Percentiles rank a stretch among this genome's conserved stretches.
phyloP scores from a whole-genome alignment of 1,140 invertebrate genomes.

The Drosophila sproati region DNA sequence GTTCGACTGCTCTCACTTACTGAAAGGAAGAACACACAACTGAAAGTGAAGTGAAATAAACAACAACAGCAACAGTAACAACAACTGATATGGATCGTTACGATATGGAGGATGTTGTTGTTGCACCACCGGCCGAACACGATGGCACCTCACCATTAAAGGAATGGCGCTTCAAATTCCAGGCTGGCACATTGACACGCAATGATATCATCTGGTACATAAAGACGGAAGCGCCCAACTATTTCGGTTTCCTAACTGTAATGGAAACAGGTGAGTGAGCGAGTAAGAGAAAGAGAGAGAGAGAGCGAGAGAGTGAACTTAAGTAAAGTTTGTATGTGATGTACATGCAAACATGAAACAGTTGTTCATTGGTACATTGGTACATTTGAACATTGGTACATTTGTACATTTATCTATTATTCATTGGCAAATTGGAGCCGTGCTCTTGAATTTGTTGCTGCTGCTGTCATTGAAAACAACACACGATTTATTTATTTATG shows the following conservation, averaged over 20 bases:
- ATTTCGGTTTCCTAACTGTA: slow-evolving; percentile 70
- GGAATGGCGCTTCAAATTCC: slow-evolving; percentile 78
- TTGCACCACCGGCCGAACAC: slow-evolving; percentile 63
- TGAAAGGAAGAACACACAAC: not conserved
- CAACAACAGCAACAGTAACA: slow-evolving; percentile 8
- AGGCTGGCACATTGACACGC: slow-evolving; percentile 65
- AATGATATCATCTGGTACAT: slow-evolving; percentile 76
- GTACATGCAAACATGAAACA: too few relatives aligned
- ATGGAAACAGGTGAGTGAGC: slow-evolving; percentile 67
- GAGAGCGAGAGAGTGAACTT: too few relatives aligned
- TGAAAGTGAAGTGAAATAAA: not conserved
- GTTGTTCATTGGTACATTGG: too few relatives aligned
- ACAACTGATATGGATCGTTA: slow-evolving; percentile 72
- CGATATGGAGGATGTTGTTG: slow-evolving; percentile 82
- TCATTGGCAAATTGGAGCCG: slow-evolving; percentile 5
- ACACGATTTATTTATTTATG: slow-evolving; percentile 22
- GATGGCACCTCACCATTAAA: slow-evolving; percentile 67
- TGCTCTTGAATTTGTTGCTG: slow-evolving; percentile 34
- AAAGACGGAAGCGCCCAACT: slow-evolving; percentile 71
- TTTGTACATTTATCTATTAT: not conserved
- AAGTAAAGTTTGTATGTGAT: too few relatives aligned
- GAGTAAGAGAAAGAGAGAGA: too few relatives aligned
- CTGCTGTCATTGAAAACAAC: slow-evolving; percentile 23
- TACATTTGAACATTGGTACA: too few relatives aligned
- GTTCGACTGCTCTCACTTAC: slow-evolving; percentile 15